Base-by-base conservation (phyloP, 2,888 invertebrate genomes). In the Pedicia rivosa region DNA sequence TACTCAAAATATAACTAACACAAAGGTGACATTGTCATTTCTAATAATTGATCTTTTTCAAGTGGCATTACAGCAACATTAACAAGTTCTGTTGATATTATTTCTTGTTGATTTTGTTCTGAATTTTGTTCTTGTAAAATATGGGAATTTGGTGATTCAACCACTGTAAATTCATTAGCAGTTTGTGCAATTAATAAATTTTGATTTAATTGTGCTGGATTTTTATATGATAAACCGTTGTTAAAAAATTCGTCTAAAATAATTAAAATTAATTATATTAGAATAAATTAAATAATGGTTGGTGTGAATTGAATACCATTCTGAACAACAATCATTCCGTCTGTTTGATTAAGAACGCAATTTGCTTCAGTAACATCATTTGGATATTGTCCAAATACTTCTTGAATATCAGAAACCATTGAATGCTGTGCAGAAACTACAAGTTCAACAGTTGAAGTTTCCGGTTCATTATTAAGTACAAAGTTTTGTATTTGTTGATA, bases 401-500 rank as follows among this genome's bases (percentile, higher is more conserved):
- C 17, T 30, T 30, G 17, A 12, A 30, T 30, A 5, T 9, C 17
- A 19, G n/a, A 5, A 16, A 17, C 30, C 17, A 30, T 17, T n/a
- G 6, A 17, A 30, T 30, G 30, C 10, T 30, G 17, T 5, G n/a
- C 30, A 12, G 17, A 6, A 4, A 30, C 17, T n/a, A 30, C n/a
- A 30, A 17, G 16, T 17, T n/a, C 17, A 30, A 5, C 17, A n/a
- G n/a, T n/a, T n/a, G n/a, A n/a, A n/a, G n/a, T n/a, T n/a, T n/a
- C 30, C 10, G 12, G 17, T 6, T 30, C 30, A 30, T 30, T 30
- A 30, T 30, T 30, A 7, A 30, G 8, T 16, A 30, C 19, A 17
- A 30, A 30, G 19, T 30, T 30, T 6, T 30, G 30, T 17, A 30
- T 17, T 30, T 30, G 17, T 30, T 30, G 30, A 17, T 30, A 30